These are phyloP conservation scores for Brachirus orientalis DNA, from an alignment of 2,113 vertebrate species.

Conservation along the genomic window DNA sequence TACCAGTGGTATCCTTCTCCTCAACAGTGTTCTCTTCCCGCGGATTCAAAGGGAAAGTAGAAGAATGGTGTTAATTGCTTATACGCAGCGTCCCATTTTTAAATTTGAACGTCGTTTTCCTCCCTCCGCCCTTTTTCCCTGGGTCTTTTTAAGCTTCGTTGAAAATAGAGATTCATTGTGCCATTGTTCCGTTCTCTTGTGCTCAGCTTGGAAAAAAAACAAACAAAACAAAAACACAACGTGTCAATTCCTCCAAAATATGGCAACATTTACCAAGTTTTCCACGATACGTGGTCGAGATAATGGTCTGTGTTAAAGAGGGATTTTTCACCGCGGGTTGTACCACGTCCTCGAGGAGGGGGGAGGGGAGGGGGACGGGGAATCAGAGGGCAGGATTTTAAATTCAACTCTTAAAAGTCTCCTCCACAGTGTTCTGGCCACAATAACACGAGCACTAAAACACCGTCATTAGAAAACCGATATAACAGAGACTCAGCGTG, in stretches of 20 bases:
- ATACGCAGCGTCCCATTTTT: constrained; percentile 82
- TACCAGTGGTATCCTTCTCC: constrained; percentile 76
- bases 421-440: no score
- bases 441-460: neutral
- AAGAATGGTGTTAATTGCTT: constrained; percentile 85
- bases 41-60: constrained; percentile 77
- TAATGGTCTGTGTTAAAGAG: constrained; percentile 55
- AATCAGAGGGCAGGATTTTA: no score
- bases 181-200: constrained; percentile 75
- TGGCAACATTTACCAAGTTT: constrained; percentile 74
- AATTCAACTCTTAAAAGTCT: neutral
- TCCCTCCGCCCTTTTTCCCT: constrained; percentile 51
- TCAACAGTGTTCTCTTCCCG: constrained; percentile 73
- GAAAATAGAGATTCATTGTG: constrained; percentile 80
- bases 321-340: constrained; percentile 12
- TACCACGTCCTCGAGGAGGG: neutral
- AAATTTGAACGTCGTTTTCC: constrained; percentile 68
- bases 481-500: neutral
- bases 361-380: no score
- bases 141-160: constrained; percentile 71
- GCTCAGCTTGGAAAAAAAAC: no score
- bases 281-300: constrained; percentile 36
- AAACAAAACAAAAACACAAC: constrained; percentile 72
- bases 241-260: constrained; percentile 81
- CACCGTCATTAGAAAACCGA: no score